Evolutionary conservation across 2,888 invertebrate species (phyloP).

Genomic region (Ctena decussata): DNA sequence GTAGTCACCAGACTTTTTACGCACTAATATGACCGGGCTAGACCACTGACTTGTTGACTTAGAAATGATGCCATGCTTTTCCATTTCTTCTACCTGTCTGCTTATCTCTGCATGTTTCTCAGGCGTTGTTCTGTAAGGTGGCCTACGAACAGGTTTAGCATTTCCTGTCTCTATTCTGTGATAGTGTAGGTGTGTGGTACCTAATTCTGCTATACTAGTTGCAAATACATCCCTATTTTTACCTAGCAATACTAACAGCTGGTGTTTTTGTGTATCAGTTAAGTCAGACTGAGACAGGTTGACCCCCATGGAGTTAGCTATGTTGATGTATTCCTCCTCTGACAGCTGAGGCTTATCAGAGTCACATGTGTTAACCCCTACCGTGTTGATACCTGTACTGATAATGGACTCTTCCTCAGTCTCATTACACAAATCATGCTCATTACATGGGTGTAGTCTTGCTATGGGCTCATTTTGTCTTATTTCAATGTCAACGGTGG

Average conservation of each 20-base stretch:
- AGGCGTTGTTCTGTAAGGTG: constrained; percentile 37
- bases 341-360: not conserved
- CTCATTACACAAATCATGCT: not conserved
- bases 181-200: constrained; percentile 42
- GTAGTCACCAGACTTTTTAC: constrained; percentile 47
- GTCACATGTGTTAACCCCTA: not conserved
- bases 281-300: constrained; percentile 32
- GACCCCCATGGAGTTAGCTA: constrained; percentile 22
- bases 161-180: constrained; percentile 60
- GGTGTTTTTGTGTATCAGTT: constrained; percentile 22
- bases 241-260: constrained; percentile 30
- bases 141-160: constrained; percentile 37
- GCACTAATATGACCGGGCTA: constrained; percentile 51
- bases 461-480: constrained; percentile 32
- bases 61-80: constrained; percentile 52
- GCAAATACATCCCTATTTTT: constrained; percentile 56
- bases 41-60: constrained; percentile 51
- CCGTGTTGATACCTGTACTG: not conserved
- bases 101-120: constrained; percentile 34
- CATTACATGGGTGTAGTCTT: constrained; percentile 13
- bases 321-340: constrained; percentile 22
- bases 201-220: constrained; percentile 45
- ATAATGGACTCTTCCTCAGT: not conserved
- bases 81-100: constrained; percentile 51
- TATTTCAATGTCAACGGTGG: constrained; percentile 27